Conservation (phyloP, 2,888 invertebrate genomes). For the Acanthopleura granulata region DNA sequence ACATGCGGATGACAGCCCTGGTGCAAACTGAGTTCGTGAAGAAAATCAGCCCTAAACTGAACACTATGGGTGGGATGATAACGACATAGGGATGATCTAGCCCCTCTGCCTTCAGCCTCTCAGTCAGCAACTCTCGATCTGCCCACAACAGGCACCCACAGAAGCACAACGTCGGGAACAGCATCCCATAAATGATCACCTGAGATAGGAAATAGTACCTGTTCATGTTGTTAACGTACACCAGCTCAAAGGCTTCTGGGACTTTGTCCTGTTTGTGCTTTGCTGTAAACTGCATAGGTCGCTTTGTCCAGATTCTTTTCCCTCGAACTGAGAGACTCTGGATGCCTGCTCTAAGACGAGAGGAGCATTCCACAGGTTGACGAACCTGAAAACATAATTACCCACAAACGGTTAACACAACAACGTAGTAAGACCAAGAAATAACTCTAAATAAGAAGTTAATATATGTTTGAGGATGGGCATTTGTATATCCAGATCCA, state of each 20-base stretch:
- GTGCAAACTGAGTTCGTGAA: neutral
- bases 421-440: too few relatives aligned
- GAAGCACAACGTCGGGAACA: neutral
- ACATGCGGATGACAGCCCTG: conserved; percentile 1
- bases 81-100: neutral
- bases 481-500: too few relatives aligned
- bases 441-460: too few relatives aligned
- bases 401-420: too few relatives aligned
- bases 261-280: neutral
- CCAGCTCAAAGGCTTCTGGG: neutral
- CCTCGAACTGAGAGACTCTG: neutral
- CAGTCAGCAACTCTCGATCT: neutral
- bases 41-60: neutral
- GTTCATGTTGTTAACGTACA: conserved; percentile 16
- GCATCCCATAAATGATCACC: neutral
- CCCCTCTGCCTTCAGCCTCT: neutral
- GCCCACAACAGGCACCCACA: neutral
- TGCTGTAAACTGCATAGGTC: neutral
- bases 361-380: too few relatives aligned
- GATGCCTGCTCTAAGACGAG: too few relatives aligned
- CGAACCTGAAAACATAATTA: too few relatives aligned
- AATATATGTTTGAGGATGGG: too few relatives aligned
- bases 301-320: neutral
- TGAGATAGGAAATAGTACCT: neutral
- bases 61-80: neutral